Percentiles rank a stretch among this genome's conserved stretches.
These are phyloP conservation scores for Planiliza haematocheilus DNA, from an alignment of 2,113 vertebrate species.

Conservation along the genomic window DNA sequence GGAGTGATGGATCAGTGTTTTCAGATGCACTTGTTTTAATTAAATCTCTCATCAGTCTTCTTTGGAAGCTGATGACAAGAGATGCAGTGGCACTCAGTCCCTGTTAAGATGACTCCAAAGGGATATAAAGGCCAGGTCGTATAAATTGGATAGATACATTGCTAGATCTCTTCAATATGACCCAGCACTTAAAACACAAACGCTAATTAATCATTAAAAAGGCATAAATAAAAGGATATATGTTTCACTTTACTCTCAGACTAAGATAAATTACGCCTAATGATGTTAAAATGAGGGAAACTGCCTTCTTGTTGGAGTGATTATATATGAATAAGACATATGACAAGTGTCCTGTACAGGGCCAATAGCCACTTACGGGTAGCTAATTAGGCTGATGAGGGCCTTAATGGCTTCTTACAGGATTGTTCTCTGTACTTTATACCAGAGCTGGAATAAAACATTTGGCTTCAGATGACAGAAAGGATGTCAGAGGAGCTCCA, in stretches of 20 bases:
- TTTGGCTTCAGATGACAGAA: conserved; percentile 35
- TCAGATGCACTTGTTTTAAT: conserved; percentile 55
- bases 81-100: conserved; percentile 9
- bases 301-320: conserved; percentile 51
- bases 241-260: conserved; percentile 48
- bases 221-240: conserved; percentile 50
- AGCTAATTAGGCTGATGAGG: conserved; percentile 70
- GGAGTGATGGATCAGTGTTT: conserved; percentile 46
- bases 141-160: conserved; percentile 27
- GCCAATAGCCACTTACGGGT: conserved; percentile 60
- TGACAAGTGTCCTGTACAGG: conserved; percentile 58
- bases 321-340: conserved; percentile 70
- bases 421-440: conserved; percentile 39
- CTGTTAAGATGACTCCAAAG: conserved; percentile 3
- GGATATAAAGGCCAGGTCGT: conserved; percentile 34
- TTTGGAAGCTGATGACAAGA: conserved; percentile 23
- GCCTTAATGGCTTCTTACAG: conserved; percentile 64
- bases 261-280: conserved; percentile 63
- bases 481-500: conserved; percentile 32
- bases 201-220: conserved; percentile 56
- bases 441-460: conserved; percentile 35
- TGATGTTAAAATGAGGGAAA: conserved; percentile 70
- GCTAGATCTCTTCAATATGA: conserved; percentile 21
- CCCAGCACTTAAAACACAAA: conserved; percentile 42
- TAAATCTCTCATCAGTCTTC: conserved; percentile 50